These are phyloP conservation scores for Ctenopoma kingsleyae DNA, from an alignment of 2,797 vertebrate species.

Conservation along the genomic window DNA sequence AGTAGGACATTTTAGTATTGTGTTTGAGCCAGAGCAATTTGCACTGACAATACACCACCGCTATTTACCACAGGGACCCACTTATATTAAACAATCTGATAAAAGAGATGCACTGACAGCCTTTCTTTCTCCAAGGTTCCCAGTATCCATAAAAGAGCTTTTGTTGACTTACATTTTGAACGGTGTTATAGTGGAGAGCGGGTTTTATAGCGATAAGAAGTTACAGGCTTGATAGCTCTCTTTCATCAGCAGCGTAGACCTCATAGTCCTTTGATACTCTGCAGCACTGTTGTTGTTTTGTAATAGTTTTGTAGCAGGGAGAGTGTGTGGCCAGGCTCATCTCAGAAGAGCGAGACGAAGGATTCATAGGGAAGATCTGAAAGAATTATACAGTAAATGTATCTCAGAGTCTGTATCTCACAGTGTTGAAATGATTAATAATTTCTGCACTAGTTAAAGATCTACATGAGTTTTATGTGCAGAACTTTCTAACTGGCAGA, in stretches of 20 bases:
- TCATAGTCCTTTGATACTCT: slow-evolving; percentile 31
- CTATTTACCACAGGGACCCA: slow-evolving; percentile 56
- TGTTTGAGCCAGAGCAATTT: slow-evolving; percentile 48
- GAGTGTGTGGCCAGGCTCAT: slow-evolving; percentile 9
- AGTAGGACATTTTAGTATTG: slow-evolving; percentile 66
- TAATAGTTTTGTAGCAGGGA: slow-evolving; percentile 40
- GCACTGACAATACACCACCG: slow-evolving; percentile 23
- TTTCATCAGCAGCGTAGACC: slow-evolving; percentile 49
- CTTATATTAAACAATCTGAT: slow-evolving; percentile 72
- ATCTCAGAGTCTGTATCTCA: not conserved
- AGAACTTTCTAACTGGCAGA: not conserved
- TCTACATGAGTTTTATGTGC: slow-evolving; percentile 5
- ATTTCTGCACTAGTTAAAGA: not conserved
- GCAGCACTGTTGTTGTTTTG: slow-evolving; percentile 22
- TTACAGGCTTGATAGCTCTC: slow-evolving; percentile 38
- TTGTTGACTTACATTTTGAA: slow-evolving; percentile 59
- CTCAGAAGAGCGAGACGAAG: slow-evolving; percentile 19
- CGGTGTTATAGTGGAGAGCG: slow-evolving; percentile 30
- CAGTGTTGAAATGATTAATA: slow-evolving; percentile 1
- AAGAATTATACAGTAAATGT: slow-evolving; percentile 15
- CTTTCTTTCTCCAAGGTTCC: slow-evolving; percentile 54
- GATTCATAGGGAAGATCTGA: slow-evolving; percentile 19
- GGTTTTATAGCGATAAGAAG: slow-evolving; percentile 29
- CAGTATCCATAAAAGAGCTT: slow-evolving; percentile 49
- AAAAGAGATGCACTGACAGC: slow-evolving; percentile 58